A percentile compares a stretch with the other conserved stretches of the same genome.
Conservation (phyloP, 2,113 vertebrate genomes). For the Microcebus lehilahytsara region DNA sequence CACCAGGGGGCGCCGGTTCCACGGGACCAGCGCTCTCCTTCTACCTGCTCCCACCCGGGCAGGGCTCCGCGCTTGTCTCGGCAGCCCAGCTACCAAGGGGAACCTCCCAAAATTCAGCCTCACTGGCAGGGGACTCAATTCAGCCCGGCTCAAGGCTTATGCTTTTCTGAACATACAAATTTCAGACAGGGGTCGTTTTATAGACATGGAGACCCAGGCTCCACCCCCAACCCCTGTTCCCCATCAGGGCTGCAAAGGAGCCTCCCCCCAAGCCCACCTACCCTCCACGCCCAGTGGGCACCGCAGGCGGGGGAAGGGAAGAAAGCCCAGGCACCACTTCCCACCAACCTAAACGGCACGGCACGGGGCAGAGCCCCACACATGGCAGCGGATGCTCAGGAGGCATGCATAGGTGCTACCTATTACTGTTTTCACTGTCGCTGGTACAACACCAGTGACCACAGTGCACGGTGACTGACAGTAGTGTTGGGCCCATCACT, state of each 20-base stretch:
- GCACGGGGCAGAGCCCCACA: background rate
- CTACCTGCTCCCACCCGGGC: rapidly evolving
- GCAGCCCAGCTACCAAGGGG: background rate
- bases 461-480: background rate
- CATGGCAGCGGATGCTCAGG: rapidly evolving
- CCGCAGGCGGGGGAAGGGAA: background rate
- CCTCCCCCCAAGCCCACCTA: background rate
- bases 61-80: background rate
- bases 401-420: background rate
- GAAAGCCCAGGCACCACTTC: background rate
- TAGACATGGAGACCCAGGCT: background rate
- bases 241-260: background rate
- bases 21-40: background rate
- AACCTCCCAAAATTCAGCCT: background rate
- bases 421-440: background rate
- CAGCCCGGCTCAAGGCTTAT: background rate
- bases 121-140: background rate
- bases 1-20: conserved; percentile 3
- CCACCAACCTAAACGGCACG: background rate
- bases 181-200: background rate
- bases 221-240: background rate
- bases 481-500: background rate
- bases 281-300: background rate
- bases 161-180: background rate
- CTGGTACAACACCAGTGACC: background rate